phyloP scores from a whole-genome alignment of 2,113 vertebrate species.

The Neomonachus schauinslandi region DNA sequence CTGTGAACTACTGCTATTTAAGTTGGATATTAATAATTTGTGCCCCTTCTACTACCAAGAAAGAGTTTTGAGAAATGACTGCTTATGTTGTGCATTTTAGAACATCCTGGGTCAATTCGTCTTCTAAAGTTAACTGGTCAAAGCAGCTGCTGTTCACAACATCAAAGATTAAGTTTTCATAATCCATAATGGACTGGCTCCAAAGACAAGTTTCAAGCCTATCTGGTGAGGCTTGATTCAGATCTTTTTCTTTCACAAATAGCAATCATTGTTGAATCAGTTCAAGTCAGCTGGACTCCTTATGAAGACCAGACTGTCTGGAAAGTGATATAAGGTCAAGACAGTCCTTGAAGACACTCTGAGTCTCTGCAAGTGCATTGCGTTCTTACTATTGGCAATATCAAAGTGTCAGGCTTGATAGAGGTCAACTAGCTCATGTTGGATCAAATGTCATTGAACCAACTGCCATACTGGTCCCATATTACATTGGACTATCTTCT shows the following conservation, averaged over 20 bases:
- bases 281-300: neutral
- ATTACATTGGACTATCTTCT: neutral
- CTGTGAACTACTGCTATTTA: neutral
- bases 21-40: slow-evolving; percentile 69
- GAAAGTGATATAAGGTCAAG: neutral
- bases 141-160: neutral
- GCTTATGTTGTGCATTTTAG: slow-evolving; percentile 67
- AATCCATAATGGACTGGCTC: neutral
- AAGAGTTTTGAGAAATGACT: slow-evolving; percentile 52
- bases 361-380: neutral
- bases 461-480: neutral
- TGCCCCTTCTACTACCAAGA: slow-evolving; percentile 13
- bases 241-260: neutral
- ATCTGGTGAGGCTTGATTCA: neutral
- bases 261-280: neutral
- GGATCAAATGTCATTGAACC: neutral
- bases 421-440: neutral
- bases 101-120: slow-evolving; percentile 42
- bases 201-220: neutral
- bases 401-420: neutral
- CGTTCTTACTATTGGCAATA: neutral
- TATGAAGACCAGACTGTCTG: neutral
- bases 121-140: slow-evolving; percentile 45
- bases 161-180: neutral
- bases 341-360: neutral